These are phyloP conservation scores for Coenonympha glycerion DNA, from an alignment of 2,888 invertebrate genomes.

Conservation along the genomic window DNA sequence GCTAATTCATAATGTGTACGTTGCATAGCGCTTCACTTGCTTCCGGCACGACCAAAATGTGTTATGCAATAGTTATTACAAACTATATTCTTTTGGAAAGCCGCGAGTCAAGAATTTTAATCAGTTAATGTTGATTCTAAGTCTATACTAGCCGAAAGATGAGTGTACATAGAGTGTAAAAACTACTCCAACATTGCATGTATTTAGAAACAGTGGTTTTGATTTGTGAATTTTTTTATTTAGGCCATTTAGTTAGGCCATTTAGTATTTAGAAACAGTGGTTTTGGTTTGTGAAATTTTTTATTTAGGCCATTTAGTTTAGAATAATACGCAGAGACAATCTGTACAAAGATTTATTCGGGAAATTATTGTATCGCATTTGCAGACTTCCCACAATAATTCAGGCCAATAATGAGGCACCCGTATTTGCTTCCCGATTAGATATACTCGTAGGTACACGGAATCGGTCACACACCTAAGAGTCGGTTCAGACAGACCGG, in stretches of 20 bases:
- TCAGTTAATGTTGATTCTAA: neutral
- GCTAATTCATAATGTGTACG: neutral
- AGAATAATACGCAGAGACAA: too few species aligned
- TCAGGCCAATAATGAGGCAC: neutral
- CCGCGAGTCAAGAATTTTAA: neutral
- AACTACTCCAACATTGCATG: too few species aligned
- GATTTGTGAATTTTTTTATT: too few species aligned
- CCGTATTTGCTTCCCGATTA: neutral
- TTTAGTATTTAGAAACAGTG: too few species aligned
- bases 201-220: too few species aligned
- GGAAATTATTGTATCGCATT: neutral
- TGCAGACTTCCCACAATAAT: neutral
- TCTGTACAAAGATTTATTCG: neutral
- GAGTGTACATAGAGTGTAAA: too few species aligned
- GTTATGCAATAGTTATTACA: constrained; percentile 1
- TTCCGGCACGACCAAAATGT: constrained; percentile 6
- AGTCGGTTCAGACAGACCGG: too few species aligned
- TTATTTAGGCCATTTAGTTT: too few species aligned
- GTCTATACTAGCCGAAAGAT: neutral
- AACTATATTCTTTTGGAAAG: neutral
- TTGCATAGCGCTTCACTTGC: constrained; percentile 1
- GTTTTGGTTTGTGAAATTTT: too few species aligned
- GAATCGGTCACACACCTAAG: neutral
- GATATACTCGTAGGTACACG: neutral
- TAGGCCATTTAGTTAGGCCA: too few species aligned